phyloP scores from a whole-genome alignment of 2,113 vertebrate genomes.

The Pluvianellus socialis region DNA sequence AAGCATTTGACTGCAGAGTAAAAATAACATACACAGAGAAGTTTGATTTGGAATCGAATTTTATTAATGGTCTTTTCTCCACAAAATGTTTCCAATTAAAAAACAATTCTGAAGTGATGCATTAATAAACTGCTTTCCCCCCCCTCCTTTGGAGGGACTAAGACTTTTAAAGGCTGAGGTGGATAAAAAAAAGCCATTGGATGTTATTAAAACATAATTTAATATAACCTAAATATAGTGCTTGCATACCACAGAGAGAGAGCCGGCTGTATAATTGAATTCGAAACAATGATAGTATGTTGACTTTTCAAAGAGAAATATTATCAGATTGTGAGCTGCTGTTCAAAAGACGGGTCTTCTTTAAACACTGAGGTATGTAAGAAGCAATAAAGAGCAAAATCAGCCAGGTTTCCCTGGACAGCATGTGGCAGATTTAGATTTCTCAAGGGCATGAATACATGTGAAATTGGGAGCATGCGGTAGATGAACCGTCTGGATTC shows the following conservation, averaged over 20 bases:
- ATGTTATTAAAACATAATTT: conserved; percentile 78
- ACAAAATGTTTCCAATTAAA: conserved; percentile 84
- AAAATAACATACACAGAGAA: conserved; percentile 80
- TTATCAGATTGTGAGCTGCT: conserved; percentile 65
- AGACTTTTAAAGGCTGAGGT: conserved; percentile 65
- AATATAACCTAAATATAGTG: conserved; percentile 68
- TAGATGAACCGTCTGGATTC: background rate
- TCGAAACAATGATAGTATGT: conserved; percentile 59
- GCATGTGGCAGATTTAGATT: conserved; percentile 27
- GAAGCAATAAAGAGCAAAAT: conserved; percentile 55
- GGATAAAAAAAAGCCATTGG: conserved; percentile 60
- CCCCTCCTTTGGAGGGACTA: conserved; percentile 60
- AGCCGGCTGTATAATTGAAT: conserved; percentile 57
- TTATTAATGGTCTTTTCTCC: conserved; percentile 80
- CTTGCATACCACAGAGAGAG: conserved; percentile 54
- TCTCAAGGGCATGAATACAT: background rate
- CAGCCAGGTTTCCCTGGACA: background rate
- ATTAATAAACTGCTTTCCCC: conserved; percentile 73
- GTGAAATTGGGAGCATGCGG: background rate
- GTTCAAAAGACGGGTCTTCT: conserved; percentile 54
- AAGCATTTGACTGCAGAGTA: conserved; percentile 81
- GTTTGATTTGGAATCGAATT: conserved; percentile 80
- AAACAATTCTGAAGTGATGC: conserved; percentile 77
- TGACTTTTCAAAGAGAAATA: conserved; percentile 71
- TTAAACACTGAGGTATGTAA: conserved; percentile 38